These are phyloP conservation scores for Troilus luridus DNA, from an alignment of 2,888 invertebrate genomes.

Conservation along the genomic window DNA sequence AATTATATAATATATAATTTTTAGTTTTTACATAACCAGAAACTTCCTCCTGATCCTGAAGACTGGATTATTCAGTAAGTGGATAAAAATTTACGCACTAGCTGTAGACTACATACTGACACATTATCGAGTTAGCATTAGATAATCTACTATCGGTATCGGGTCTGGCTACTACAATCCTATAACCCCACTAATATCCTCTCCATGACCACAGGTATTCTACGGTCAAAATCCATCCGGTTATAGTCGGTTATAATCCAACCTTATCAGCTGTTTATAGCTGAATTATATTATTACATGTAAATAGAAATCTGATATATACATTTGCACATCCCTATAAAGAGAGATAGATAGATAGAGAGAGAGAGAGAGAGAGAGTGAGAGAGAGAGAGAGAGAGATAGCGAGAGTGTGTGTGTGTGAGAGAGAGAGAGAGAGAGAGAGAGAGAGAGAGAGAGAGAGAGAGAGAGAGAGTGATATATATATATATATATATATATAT, in stretches of 20 bases:
- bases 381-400: no score
- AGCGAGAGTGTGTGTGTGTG: no score
- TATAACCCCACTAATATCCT: background rate
- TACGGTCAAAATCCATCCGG: background rate
- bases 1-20: no score
- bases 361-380: no score
- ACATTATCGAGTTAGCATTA: conserved; percentile 21
- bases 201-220: background rate
- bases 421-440: no score
- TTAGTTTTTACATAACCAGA: no score
- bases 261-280: background rate
- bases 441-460: no score
- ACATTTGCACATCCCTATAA: background rate
- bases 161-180: background rate
- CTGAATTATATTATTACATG: background rate
- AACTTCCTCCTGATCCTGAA: background rate
- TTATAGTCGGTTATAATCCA: no score
- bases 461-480: no score
- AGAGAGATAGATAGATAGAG: no score
- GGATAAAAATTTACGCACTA: background rate
- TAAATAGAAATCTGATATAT: background rate
- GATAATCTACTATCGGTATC: background rate
- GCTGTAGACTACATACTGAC: background rate
- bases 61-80: background rate
- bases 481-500: no score